Evolutionary conservation across 2,888 invertebrate species (phyloP).

Genomic region (Acrobasis suavella): DNA sequence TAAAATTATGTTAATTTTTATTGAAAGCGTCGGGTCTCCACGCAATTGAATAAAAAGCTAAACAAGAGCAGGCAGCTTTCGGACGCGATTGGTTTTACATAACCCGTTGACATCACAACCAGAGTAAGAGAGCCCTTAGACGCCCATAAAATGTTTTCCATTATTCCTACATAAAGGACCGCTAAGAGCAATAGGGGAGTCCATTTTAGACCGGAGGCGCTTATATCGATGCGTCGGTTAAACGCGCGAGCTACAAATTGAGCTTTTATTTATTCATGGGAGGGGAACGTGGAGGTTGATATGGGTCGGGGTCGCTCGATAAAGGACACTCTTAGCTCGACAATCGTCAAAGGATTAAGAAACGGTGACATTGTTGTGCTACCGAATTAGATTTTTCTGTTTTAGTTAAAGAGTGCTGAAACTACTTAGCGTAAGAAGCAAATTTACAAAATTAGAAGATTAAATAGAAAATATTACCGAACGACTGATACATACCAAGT

Average conservation of each 20-base stretch:
- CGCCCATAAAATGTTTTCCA: constrained; percentile 33
- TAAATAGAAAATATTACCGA: too few species aligned
- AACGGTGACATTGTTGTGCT: constrained; percentile 41
- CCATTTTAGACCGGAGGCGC: constrained; percentile 58
- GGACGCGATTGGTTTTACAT: constrained; percentile 55
- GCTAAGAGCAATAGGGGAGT: constrained; percentile 47
- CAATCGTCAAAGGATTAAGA: constrained; percentile 57
- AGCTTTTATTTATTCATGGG: constrained; percentile 80
- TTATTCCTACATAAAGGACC: constrained; percentile 40
- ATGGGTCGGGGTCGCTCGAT: constrained; percentile 76
- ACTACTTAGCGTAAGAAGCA: too few species aligned
- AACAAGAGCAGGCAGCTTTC: constrained; percentile 48
- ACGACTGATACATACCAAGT: too few species aligned
- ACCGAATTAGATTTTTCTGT: neutral
- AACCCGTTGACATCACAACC: constrained; percentile 49
- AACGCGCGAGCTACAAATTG: constrained; percentile 76
- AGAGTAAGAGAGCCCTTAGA: constrained; percentile 43
- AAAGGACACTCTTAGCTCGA: constrained; percentile 66
- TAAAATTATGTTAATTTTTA: too few species aligned
- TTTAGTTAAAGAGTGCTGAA: too few species aligned
- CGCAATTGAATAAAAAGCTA: constrained; percentile 46
- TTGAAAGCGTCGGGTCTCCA: constrained; percentile 38
- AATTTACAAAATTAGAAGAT: too few species aligned
- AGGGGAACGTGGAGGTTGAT: constrained; percentile 72
- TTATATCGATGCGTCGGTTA: constrained; percentile 65